These are phyloP conservation scores for Eueremaeus valkanovi DNA, from an alignment of 2,888 invertebrate genomes.

Conservation along the genomic window DNA sequence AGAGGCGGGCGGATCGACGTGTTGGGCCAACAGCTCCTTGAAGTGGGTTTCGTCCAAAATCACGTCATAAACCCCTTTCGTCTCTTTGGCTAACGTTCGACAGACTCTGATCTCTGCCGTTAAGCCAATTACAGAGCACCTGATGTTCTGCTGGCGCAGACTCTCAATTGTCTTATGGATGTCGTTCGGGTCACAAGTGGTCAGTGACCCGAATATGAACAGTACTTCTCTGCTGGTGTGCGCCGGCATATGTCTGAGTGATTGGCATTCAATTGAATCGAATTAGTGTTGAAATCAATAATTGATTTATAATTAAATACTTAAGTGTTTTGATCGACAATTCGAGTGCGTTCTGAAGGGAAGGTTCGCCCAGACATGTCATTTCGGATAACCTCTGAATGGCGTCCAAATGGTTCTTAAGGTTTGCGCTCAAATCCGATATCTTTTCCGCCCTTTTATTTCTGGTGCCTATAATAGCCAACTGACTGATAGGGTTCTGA, in stretches of 20 bases:
- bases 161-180: constrained; percentile 75
- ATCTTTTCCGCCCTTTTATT: constrained; percentile 92
- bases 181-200: constrained; percentile 94
- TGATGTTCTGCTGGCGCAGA: constrained; percentile 72
- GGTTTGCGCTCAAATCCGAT: constrained; percentile 76
- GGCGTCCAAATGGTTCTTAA: constrained; percentile 53
- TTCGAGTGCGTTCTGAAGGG: constrained; percentile 90
- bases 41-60: constrained; percentile 77
- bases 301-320: constrained; percentile 50
- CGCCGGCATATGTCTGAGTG: constrained; percentile 67
- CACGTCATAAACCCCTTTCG: constrained; percentile 70
- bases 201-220: constrained; percentile 84
- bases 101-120: constrained; percentile 93
- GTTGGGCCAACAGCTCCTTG: constrained; percentile 55
- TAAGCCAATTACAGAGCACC: constrained; percentile 90
- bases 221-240: constrained; percentile 94
- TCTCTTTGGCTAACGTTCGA: constrained; percentile 75
- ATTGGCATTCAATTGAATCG: not conserved
- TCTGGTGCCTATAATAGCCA: constrained; percentile 83
- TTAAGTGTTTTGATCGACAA: constrained; percentile 76
- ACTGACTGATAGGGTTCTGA: constrained; percentile 96
- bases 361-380: constrained; percentile 82
- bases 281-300: not conserved
- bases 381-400: constrained; percentile 59
- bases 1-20: constrained; percentile 56